Base-by-base conservation (phyloP, 2,888 invertebrate genomes). In the Chalcis sispes region DNA sequence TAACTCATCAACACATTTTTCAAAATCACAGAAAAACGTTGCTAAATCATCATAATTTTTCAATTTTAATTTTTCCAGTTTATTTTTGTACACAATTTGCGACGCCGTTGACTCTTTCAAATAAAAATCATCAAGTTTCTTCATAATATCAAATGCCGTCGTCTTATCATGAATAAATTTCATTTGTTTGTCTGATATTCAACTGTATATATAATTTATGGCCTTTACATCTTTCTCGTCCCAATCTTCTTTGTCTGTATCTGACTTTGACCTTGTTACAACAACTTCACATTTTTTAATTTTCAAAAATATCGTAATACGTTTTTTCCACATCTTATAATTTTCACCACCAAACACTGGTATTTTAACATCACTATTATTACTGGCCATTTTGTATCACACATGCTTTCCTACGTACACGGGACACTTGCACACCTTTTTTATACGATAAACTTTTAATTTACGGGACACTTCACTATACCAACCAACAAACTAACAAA, bases 291-390 rank as follows among this genome's bases (percentile, higher is more conserved):
- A 79, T n/a, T 64, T 73, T 48, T 80, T 81, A 54, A 79, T n/a
- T 65, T 79, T 79, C 8, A 81, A 75, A 61, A 69, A 79, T 50
- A 80, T 46, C 15, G 61, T 15, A 7, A 82, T 66, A 52, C 82
- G 25, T 71, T 77, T 80, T 62, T 82, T 82, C 82, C 82, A 83
- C 25, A 58, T 79, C 18, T 29, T 71, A 46, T 82, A 81, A n/a
- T 83, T 80, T 20, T 66, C 46, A 13, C 82, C 81, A 70, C 80
- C 79, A 56, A 82, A 82, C 0, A 79, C 69, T 36, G 67, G 80
- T 32, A 81, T 76, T 29, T 48, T 77, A 0, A 79, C 64, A 0
- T 75, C 70, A 25, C 20, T 25, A n/a, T 58, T 10, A 36, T 36
- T 10, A n/a, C n/a, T n/a, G 5, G 36, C 36, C 36, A 36, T 36